Conservation (phyloP, 2,113 vertebrate genomes). For the Odocoileus virginianus region DNA sequence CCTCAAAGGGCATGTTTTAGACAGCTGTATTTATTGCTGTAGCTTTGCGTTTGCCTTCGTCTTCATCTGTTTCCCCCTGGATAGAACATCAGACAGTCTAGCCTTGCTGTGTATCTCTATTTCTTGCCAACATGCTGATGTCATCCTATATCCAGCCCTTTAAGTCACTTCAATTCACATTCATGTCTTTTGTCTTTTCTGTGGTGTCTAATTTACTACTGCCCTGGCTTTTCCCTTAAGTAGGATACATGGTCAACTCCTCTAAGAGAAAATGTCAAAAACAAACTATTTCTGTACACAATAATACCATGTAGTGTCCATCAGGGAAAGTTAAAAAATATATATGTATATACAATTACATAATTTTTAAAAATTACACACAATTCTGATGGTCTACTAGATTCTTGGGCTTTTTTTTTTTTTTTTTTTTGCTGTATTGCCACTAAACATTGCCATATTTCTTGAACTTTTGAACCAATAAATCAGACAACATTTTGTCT, state of each 20-base stretch:
- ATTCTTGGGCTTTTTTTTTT: background rate
- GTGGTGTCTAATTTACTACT: slow-evolving; percentile 15
- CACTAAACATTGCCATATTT: background rate
- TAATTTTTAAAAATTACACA: background rate
- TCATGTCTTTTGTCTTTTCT: slow-evolving; percentile 46
- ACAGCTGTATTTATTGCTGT: slow-evolving; percentile 26
- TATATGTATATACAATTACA: background rate
- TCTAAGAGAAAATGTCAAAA: slow-evolving; percentile 21
- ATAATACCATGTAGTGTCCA: background rate
- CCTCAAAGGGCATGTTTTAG: background rate
- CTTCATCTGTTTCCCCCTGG: slow-evolving; percentile 18
- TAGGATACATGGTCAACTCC: background rate
- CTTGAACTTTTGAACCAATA: background rate
- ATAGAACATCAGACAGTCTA: slow-evolving; percentile 56
- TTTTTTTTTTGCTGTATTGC: background rate
- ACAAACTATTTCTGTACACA: background rate
- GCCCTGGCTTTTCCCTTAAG: slow-evolving; percentile 40
- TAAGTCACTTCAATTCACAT: slow-evolving; percentile 56
- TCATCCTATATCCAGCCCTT: slow-evolving; percentile 47
- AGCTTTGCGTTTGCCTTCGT: slow-evolving; percentile 20
- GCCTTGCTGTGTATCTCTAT: background rate
- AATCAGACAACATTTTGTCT: background rate
- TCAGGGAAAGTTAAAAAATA: background rate
- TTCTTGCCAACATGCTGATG: slow-evolving; percentile 69
- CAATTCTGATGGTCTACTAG: background rate